Percentiles rank a stretch among this genome's conserved stretches.
Evolutionary conservation across 2,797 vertebrate species (phyloP).

Genomic region (Mergus octosetaceus): DNA sequence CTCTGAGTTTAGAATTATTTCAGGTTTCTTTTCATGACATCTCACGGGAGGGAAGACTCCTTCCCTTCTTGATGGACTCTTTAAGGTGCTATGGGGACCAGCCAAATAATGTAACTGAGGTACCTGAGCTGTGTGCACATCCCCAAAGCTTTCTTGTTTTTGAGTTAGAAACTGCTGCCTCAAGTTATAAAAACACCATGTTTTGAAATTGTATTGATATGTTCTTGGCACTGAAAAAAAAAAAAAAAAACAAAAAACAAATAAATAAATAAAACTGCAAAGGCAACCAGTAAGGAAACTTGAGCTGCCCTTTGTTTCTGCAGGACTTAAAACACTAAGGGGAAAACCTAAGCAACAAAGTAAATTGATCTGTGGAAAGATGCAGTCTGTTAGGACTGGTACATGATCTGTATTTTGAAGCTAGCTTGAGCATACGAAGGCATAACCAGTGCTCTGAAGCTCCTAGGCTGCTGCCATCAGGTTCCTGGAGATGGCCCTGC

Average conservation of each 20-base stretch:
- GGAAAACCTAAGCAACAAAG: slow-evolving; percentile 29
- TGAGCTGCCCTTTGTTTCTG: slow-evolving; percentile 47
- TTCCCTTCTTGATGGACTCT: not conserved
- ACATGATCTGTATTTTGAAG: not conserved
- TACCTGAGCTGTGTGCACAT: not conserved
- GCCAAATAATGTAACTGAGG: not conserved
- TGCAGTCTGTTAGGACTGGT: not conserved
- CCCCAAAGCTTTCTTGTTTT: slow-evolving; percentile 25
- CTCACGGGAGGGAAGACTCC: slow-evolving; percentile 11
- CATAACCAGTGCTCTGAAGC: not conserved
- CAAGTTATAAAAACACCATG: not conserved
- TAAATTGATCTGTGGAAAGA: slow-evolving; percentile 33
- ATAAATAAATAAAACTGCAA: not conserved
- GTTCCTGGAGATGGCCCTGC: not conserved
- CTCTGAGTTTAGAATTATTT: slow-evolving; percentile 18
- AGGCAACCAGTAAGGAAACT: slow-evolving; percentile 33
- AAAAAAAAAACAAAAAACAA: not conserved
- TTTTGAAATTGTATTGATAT: slow-evolving; percentile 55
- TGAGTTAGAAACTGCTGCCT: slow-evolving; percentile 31
- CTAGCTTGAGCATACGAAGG: not conserved
- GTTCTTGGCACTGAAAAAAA: slow-evolving; percentile 28
- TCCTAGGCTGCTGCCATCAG: not conserved
- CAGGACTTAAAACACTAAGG: slow-evolving; percentile 11
- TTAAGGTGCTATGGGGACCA: not conserved
- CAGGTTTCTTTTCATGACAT: not conserved